Evolutionary conservation across 2,888 invertebrate genomes (phyloP), one percentile per base, ranked within the genome.

Genomic region (Protonemura montana): DNA sequence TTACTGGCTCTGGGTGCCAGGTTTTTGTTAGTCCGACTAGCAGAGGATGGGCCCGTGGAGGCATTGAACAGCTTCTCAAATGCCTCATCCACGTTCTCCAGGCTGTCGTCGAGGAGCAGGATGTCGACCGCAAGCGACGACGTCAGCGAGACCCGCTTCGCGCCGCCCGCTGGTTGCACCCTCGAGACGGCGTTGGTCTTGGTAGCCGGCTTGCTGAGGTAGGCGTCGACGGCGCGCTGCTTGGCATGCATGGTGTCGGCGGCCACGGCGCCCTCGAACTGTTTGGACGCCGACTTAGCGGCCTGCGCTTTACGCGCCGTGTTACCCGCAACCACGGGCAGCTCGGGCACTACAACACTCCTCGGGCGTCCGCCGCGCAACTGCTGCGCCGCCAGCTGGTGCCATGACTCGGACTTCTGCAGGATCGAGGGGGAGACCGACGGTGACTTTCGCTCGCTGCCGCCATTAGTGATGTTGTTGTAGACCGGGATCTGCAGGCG

Each of bases 21-120:
- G 85, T 88, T 88, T 59, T 85, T 26, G 86, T 87, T 77, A 86
- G 87, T 80, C 86, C 88, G 82, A 35, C 87, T 35, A 86, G 87
- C 30, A 87, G 85, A 78, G 76, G 83, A 84, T 80, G 87, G 76
- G n/a, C 85, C 76, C 27, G 91, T 91, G 41, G 91, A 90, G 89
- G 92, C 91, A 88, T 91, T 92, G 93, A 97, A 96, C 89, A 97
- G 94, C 92, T 95, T 95, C 91, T 97, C 97, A 93, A 97, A 97
- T 89, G 96, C 96, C 92, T 95, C 95, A 91, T 97, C 97, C 87
- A 97, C 96, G 92, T 97, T 96, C 7, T 90, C 90, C 16, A 90
- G 88, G 87, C 90, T 89, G 86, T 90, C 90, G 92, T 93, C 94
- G 91, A 86, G 77, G 76, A 87, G 42, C 42, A 87, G 85, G 25